Evolutionary conservation across 2,888 invertebrate genomes (phyloP), one percentile per base, ranked within the genome.

Genomic region (Zygothrica quintamaculata): DNA sequence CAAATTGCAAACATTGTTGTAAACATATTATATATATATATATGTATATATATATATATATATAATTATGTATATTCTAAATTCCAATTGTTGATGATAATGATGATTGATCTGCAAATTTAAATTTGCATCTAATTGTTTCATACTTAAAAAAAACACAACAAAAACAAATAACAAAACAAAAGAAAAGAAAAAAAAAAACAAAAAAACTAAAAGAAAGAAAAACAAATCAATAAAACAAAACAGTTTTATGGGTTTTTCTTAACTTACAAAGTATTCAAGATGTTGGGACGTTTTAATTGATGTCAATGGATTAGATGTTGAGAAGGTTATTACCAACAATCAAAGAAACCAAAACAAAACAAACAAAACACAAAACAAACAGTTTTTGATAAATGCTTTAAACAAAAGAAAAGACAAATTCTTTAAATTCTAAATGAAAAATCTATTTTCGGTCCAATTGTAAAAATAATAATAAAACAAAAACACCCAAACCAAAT

Each of bases 361-460:
- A 33, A 42, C 42, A 64, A 33, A 55, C 31, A 62, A 72, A 53
- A 25, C 52, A 59, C 48, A 60, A 65, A 43, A 65, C 46, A 50
- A 50, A 71, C 73, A 69, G 39, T 66, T 67, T 73, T 78, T 67
- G 69, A 62, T 64, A 73, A 77, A 66, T 58, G 77, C 69, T 74
- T 82, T 77, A 76, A 75, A 40, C 60, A 74, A n/a, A n/a, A n/a
- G n/a, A n/a, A n/a, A n/a, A n/a, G n/a, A n/a, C n/a, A n/a, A n/a
- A n/a, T n/a, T n/a, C n/a, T n/a, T 44, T 68, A 33, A 65, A 61
- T 53, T 62, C 50, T 65, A 61, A 56, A 65, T 53, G 40, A 62
- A 51, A n/a, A 75, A 66, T 65, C 70, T 66, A 78, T 79, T 84
- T 74, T 84, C 78, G 79, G 77, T 77, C 79, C 67, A 84, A 82